Evolutionary conservation across 92 coral and sea anemone genomes (phyloP).

Genomic region (Zoanthus solanderi): DNA sequence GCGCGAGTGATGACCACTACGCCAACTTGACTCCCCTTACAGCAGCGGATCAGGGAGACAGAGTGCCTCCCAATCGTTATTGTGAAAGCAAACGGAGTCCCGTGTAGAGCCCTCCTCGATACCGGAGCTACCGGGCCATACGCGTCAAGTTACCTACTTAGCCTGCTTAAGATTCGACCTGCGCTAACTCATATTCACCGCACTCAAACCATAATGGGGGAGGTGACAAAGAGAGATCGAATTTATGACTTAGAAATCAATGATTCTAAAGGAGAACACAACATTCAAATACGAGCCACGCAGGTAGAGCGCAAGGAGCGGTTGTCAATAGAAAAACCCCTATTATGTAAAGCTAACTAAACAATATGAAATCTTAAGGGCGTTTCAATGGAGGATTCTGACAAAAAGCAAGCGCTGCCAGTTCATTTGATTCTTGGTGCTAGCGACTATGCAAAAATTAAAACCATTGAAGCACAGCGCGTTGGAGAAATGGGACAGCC

Average conservation of each 20-base stretch:
- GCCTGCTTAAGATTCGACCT: conserved; percentile 40
- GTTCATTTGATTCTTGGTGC: conserved; percentile 70
- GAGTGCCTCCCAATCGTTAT: conserved; percentile 57
- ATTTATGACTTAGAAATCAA: conserved; percentile 55
- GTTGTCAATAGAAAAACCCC: conserved; percentile 62
- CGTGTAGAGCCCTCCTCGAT: conserved; percentile 60
- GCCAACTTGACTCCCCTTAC: conserved; percentile 3
- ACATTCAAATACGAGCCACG: conserved; percentile 56
- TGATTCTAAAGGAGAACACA: conserved; percentile 53
- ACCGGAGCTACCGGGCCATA: conserved; percentile 55
- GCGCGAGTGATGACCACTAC: too few relatives aligned
- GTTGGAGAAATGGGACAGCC: conserved; percentile 62
- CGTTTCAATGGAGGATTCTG: conserved; percentile 60
- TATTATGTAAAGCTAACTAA: conserved; percentile 41
- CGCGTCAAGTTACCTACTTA: conserved; percentile 55
- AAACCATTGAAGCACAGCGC: conserved; percentile 58
- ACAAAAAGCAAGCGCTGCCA: conserved; percentile 59
- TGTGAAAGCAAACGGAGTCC: conserved; percentile 55
- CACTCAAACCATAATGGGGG: conserved; percentile 64
- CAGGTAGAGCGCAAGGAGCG: conserved; percentile 58
- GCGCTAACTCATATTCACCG: conserved; percentile 39
- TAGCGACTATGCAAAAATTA: conserved; percentile 65
- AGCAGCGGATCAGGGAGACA: conserved; percentile 58
- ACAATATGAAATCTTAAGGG: conserved; percentile 66
- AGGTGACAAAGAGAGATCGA: conserved; percentile 44